These are phyloP conservation scores for Carassius carassius DNA, from an alignment of 2,113 vertebrate species.

Conservation along the genomic window DNA sequence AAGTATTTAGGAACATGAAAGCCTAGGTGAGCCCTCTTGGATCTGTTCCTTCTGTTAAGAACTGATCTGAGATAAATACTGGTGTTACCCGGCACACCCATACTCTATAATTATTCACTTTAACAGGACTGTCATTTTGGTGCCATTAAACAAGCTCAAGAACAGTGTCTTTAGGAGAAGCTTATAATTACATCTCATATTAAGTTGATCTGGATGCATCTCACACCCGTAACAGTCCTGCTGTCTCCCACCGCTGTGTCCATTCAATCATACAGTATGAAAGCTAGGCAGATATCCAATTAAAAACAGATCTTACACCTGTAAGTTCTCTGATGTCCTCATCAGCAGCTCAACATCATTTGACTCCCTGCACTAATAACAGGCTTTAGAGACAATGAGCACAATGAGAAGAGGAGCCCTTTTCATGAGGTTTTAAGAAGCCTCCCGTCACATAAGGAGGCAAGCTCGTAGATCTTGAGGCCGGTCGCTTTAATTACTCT, in stretches of 20 bases:
- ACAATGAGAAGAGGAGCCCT: conserved; percentile 76
- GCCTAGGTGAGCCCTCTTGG: neutral
- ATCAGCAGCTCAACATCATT: conserved; percentile 66
- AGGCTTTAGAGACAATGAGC: conserved; percentile 76
- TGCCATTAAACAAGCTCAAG: conserved; percentile 42
- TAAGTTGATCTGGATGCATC: conserved; percentile 10
- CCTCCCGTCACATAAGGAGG: conserved; percentile 63
- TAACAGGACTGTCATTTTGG: conserved; percentile 36
- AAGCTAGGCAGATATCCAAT: conserved; percentile 45
- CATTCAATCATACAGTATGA: conserved; percentile 34
- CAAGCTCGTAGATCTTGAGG: conserved; percentile 68
- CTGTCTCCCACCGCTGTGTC: conserved; percentile 16
- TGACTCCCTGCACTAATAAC: conserved; percentile 74
- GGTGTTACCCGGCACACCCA: conserved; percentile 28
- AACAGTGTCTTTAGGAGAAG: conserved; percentile 21
- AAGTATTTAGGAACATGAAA: conserved; percentile 7
- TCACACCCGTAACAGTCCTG: conserved; percentile 13
- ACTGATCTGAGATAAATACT: conserved; percentile 18
- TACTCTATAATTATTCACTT: conserved; percentile 34
- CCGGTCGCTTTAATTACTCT: conserved; percentile 77
- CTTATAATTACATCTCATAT: conserved; percentile 38
- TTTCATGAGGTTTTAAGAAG: conserved; percentile 74
- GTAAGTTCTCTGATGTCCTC: conserved; percentile 65
- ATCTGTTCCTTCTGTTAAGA: conserved; percentile 22
- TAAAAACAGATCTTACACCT: conserved; percentile 57